Evolutionary conservation across 92 coral and sea anemone genomes (phyloP).

Genomic region (Siderastrea radians): DNA sequence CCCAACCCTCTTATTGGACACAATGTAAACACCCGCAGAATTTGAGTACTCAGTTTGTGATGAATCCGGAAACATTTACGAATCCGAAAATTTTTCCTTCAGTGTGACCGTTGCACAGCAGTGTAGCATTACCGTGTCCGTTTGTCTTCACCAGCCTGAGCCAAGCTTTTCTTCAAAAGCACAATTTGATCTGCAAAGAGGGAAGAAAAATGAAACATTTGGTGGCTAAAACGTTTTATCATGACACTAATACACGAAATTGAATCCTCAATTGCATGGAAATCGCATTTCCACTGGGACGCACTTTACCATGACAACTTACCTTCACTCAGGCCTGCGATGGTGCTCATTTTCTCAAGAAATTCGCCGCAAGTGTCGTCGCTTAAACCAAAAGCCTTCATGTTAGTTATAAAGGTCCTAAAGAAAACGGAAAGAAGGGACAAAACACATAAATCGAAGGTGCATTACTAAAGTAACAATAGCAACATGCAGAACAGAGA

Average conservation of each 20-base stretch:
- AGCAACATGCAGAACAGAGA: background rate
- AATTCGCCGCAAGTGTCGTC: constrained; percentile 86
- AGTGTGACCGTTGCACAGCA: background rate
- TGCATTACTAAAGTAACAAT: background rate
- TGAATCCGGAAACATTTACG: background rate
- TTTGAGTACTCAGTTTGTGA: background rate
- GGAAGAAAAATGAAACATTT: background rate
- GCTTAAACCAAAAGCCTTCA: constrained; percentile 94
- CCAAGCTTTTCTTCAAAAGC: constrained; percentile 72
- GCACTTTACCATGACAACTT: background rate
- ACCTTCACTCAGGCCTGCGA: constrained; percentile 89
- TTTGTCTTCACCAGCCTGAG: constrained; percentile 45
- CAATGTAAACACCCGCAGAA: background rate
- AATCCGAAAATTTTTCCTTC: background rate
- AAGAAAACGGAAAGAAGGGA: background rate
- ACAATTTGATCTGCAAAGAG: constrained; percentile 71
- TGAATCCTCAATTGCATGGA: background rate
- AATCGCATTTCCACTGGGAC: too few species aligned
- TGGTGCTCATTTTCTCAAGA: constrained; percentile 96
- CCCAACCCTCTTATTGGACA: too few species aligned
- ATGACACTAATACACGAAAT: background rate
- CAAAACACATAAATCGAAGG: background rate
- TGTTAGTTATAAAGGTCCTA: constrained; percentile 94
- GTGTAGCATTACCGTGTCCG: constrained; percentile 16
- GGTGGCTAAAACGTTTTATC: background rate